Evolutionary conservation across 2,113 vertebrate genomes (phyloP).

Genomic region (Microtus oregoni): DNA sequence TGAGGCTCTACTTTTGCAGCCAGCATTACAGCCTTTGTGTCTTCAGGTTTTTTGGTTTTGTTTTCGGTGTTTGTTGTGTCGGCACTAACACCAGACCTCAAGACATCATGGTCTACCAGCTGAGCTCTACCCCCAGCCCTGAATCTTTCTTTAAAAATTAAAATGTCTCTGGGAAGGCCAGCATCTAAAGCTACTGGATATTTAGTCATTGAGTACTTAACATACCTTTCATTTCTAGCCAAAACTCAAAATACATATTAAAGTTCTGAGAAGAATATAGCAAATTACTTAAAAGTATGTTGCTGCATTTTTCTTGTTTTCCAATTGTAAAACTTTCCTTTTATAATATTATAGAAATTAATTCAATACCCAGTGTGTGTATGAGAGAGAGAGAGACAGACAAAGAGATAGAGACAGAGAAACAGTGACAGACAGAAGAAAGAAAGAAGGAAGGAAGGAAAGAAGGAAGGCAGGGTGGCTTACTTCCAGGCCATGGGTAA

Average conservation of each 20-base stretch:
- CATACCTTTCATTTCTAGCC: neutral
- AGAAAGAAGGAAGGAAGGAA: too few species aligned
- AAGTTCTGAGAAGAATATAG: conserved; percentile 14
- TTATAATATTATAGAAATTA: neutral
- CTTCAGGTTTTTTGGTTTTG: neutral
- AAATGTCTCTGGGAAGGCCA: conserved; percentile 26
- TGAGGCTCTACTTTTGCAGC: neutral
- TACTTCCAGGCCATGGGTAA: neutral
- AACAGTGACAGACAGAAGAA: too few species aligned
- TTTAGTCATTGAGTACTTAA: conserved; percentile 24
- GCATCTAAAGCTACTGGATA: neutral
- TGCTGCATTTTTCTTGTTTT: conserved; percentile 16
- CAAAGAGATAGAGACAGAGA: too few species aligned
- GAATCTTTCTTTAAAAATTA: neutral
- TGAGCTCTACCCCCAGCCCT: neutral
- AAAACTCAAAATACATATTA: conserved; percentile 16
- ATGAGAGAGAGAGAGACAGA: neutral
- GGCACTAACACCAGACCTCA: neutral
- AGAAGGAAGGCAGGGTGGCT: neutral
- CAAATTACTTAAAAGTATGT: conserved; percentile 17
- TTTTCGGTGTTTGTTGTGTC: neutral
- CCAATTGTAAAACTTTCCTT: neutral
- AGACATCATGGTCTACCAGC: neutral
- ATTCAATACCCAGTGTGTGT: neutral
- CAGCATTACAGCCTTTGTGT: neutral